Conservation (phyloP, 2,888 invertebrate genomes). For the Agriotes lineatus region DNA sequence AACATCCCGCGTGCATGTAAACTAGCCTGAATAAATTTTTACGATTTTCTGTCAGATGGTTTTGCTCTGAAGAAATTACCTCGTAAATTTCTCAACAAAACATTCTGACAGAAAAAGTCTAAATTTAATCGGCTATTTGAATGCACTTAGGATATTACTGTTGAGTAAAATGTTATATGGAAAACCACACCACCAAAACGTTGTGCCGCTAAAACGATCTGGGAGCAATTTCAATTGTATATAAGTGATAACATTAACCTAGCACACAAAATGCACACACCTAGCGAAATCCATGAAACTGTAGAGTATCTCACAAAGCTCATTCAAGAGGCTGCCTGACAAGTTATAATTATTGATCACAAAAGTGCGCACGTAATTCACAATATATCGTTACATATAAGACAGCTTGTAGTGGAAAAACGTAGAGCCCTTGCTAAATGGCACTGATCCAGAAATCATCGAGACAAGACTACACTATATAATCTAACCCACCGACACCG, state of each 20-base stretch:
- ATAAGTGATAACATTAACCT: slow-evolving; percentile 16
- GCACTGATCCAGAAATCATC: too few species aligned
- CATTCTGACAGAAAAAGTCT: too few species aligned
- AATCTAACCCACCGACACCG: slow-evolving; percentile 10
- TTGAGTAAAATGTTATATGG: too few species aligned
- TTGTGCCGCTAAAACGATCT: slow-evolving; percentile 6
- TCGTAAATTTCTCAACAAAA: too few species aligned
- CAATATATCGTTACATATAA: slow-evolving; percentile 19
- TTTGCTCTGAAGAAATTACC: too few species aligned
- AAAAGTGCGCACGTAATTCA: neutral
- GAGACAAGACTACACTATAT: neutral
- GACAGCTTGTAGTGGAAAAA: slow-evolving; percentile 7
- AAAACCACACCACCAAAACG: slow-evolving; percentile 13
- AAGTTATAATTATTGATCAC: slow-evolving; percentile 1
- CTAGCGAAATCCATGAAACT: slow-evolving; percentile 4
- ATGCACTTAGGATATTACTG: too few species aligned
- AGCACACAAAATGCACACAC: slow-evolving; percentile 24
- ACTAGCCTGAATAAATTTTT: too few species aligned
- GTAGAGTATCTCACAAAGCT: neutral
- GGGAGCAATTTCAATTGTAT: slow-evolving; percentile 16
- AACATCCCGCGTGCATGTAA: too few species aligned
- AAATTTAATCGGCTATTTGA: too few species aligned
- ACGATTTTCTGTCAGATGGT: too few species aligned
- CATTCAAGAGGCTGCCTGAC: slow-evolving; percentile 16
- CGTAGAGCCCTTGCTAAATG: too few species aligned